Conservation (phyloP, 2,888 invertebrate species). For the Lypha dubia region DNA sequence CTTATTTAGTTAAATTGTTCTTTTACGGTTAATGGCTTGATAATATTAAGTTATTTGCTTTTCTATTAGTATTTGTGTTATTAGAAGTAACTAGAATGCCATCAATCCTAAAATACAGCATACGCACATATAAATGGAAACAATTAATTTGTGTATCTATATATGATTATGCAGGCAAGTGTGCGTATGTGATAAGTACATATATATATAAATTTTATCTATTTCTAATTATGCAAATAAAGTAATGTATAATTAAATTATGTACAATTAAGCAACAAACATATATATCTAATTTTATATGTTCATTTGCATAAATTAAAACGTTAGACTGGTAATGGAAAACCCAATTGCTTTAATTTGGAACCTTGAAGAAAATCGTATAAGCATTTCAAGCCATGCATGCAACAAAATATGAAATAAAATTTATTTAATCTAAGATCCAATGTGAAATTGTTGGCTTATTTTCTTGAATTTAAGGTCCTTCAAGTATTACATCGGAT, state of each 20-base stretch:
- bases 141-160: slow-evolving; percentile 11
- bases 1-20: slow-evolving; percentile 30
- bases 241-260: slow-evolving; percentile 77
- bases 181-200: slow-evolving; percentile 9
- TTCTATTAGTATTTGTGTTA: background rate
- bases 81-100: slow-evolving; percentile 15
- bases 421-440: too few species aligned
- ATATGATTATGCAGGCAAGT: background rate
- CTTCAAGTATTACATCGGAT: too few species aligned
- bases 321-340: background rate
- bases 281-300: slow-evolving; percentile 12
- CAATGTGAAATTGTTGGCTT: too few species aligned
- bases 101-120: slow-evolving; percentile 30
- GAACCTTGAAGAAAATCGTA: too few species aligned
- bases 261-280: slow-evolving; percentile 60
- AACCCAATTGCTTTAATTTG: too few species aligned
- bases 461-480: too few species aligned
- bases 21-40: slow-evolving; percentile 31
- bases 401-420: too few species aligned
- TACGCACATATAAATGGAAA: background rate
- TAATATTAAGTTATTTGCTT: slow-evolving; percentile 33
- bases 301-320: background rate
- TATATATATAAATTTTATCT: slow-evolving; percentile 74
- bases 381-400: too few species aligned
- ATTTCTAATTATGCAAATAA: slow-evolving; percentile 78